A percentile compares a stretch with the other conserved stretches of the same genome.
phyloP scores from a whole-genome alignment of 1,140 invertebrate genomes.

The Heliconius melpomene region DNA sequence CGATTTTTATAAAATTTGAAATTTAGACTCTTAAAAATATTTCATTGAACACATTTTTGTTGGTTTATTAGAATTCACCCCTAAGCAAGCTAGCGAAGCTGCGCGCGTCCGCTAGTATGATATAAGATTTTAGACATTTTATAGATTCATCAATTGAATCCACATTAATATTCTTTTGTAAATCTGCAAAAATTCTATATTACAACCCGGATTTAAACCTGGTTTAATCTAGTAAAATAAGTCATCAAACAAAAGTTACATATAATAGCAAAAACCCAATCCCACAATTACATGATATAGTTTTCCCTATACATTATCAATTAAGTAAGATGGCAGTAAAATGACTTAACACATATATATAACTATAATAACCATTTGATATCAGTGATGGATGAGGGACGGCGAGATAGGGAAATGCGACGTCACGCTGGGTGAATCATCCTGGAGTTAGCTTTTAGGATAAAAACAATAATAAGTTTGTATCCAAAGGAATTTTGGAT shows the following conservation, averaged over 20 bases:
- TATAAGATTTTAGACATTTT: too few relatives aligned
- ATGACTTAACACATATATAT: constrained; percentile 23
- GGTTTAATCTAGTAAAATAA: too few relatives aligned
- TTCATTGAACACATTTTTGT: too few relatives aligned
- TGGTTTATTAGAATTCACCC: too few relatives aligned
- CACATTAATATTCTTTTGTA: too few relatives aligned
- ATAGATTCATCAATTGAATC: too few relatives aligned
- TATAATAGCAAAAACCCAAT: neutral
- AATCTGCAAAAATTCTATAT: too few relatives aligned
- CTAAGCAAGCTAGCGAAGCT: too few relatives aligned
- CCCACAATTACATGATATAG: neutral
- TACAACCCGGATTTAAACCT: too few relatives aligned
- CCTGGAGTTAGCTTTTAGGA: constrained; percentile 16
- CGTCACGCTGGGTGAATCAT: constrained; percentile 26
- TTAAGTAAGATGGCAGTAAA: constrained; percentile 26
- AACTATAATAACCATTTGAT: constrained; percentile 26
- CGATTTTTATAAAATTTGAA: too few relatives aligned
- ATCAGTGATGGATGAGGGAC: constrained; percentile 32
- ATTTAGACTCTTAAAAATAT: too few relatives aligned
- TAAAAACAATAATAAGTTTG: constrained; percentile 19
- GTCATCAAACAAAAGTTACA: neutral
- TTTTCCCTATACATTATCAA: constrained; percentile 9
- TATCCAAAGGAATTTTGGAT: neutral
- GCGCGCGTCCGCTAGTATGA: too few relatives aligned
- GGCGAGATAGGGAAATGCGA: constrained; percentile 25